Evolutionary conservation across 2,888 invertebrate species (phyloP).

Genomic region (Griposia aprilina): DNA sequence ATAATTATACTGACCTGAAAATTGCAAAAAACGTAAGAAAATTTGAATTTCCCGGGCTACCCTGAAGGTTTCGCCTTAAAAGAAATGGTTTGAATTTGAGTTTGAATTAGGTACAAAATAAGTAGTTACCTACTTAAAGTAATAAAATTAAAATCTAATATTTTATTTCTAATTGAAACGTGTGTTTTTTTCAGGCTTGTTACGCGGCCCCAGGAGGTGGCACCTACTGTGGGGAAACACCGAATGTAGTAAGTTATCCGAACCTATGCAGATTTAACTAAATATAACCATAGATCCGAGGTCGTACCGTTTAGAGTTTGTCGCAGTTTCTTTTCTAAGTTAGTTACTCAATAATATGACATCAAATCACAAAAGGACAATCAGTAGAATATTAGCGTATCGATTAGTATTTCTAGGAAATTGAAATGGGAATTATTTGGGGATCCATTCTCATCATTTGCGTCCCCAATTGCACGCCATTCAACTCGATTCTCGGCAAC

Average conservation of each 20-base stretch:
- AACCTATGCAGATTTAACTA: slow-evolving; percentile 6
- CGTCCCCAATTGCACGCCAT: neutral
- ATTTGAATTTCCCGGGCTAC: no score
- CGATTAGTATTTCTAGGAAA: neutral
- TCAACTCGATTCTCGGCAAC: neutral
- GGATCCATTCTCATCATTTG: neutral
- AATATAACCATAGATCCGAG: no score
- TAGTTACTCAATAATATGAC: neutral
- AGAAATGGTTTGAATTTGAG: no score
- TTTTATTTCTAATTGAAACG: neutral
- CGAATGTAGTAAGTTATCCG: slow-evolving; percentile 13
- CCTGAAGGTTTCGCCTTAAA: no score
- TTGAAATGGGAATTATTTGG: neutral
- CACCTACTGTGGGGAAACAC: slow-evolving; percentile 26
- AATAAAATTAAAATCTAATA: neutral
- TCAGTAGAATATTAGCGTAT: neutral
- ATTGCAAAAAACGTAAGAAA: no score
- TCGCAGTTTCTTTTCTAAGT: neutral
- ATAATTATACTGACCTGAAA: no score
- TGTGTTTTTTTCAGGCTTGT: slow-evolving; percentile 33
- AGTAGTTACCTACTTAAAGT: neutral
- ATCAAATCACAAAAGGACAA: neutral
- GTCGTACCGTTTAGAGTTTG: neutral
- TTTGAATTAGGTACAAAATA: no score
- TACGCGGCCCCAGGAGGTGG: slow-evolving; percentile 31